Evolutionary conservation across 2,797 vertebrate genomes (phyloP).

Genomic region (Coregonus sp.): DNA sequence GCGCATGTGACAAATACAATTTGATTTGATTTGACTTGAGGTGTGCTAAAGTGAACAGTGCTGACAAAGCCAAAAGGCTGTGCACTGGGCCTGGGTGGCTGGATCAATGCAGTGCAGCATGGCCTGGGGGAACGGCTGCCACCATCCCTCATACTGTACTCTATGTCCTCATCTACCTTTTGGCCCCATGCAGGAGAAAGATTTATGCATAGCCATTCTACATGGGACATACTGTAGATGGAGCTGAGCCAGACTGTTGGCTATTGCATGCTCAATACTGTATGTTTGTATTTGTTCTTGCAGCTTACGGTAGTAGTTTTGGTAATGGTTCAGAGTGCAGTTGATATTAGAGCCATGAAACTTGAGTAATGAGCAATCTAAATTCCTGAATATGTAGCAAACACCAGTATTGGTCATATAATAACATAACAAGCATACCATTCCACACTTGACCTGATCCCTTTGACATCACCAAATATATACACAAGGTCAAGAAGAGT

Average conservation of each 20-base stretch:
- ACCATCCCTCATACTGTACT: constrained; percentile 70
- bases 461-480: constrained; percentile 72
- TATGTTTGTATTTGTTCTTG: not conserved
- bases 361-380: not conserved
- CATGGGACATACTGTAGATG: not conserved
- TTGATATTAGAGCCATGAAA: not conserved
- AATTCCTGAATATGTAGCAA: not conserved
- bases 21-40: constrained; percentile 21
- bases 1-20: too few relatives aligned
- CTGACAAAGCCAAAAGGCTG: constrained; percentile 72
- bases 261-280: not conserved
- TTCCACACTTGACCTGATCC: constrained; percentile 60
- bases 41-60: constrained; percentile 62
- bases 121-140: constrained; percentile 62
- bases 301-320: not conserved
- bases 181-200: constrained; percentile 35
- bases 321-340: not conserved
- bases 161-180: constrained; percentile 71
- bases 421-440: constrained; percentile 62
- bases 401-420: constrained; percentile 34
- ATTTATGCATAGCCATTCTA: constrained; percentile 56
- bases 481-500: constrained; percentile 73
- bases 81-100: constrained; percentile 63
- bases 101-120: constrained; percentile 69
- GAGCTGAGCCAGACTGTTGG: not conserved